phyloP scores from a whole-genome alignment of 1,140 invertebrate genomes.

The Thereuonema tuberculata region DNA sequence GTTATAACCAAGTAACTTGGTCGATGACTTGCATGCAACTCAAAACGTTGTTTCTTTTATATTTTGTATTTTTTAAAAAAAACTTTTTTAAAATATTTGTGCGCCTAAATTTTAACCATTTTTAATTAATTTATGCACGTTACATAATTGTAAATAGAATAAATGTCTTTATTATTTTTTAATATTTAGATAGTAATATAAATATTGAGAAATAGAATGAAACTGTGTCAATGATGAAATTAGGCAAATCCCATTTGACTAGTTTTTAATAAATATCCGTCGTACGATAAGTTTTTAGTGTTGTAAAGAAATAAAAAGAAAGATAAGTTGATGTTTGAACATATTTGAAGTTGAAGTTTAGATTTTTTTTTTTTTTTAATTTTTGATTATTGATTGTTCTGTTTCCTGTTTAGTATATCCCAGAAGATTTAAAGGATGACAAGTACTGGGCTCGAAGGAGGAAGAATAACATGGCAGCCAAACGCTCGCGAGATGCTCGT shows the following conservation, averaged over 20 bases:
- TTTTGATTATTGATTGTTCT: neutral
- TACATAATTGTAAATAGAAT: too few relatives aligned
- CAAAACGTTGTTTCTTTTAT: too few relatives aligned
- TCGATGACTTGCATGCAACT: too few relatives aligned
- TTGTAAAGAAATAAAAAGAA: neutral
- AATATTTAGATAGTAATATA: neutral
- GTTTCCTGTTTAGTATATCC: slow-evolving; percentile 63
- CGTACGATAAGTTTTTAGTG: neutral
- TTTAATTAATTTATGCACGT: too few relatives aligned
- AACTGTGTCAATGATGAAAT: neutral
- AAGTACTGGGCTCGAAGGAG: slow-evolving; percentile 91
- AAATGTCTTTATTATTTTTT: neutral
- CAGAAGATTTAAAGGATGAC: slow-evolving; percentile 90
- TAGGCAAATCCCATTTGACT: neutral
- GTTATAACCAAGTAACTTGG: too few relatives aligned
- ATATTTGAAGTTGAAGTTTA: neutral
- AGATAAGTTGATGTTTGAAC: neutral
- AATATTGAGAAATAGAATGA: neutral
- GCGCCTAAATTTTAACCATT: too few relatives aligned
- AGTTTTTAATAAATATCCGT: neutral
- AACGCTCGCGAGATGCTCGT: slow-evolving; percentile 84
- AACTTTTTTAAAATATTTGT: too few relatives aligned
- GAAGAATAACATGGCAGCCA: slow-evolving; percentile 98
- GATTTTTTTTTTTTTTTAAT: neutral
- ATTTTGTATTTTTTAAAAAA: too few relatives aligned